A percentile compares a stretch with the other conserved stretches of the same genome.
phyloP scores from a whole-genome alignment of 2,113 vertebrate genomes.

The Gasterosteus nipponicus region DNA sequence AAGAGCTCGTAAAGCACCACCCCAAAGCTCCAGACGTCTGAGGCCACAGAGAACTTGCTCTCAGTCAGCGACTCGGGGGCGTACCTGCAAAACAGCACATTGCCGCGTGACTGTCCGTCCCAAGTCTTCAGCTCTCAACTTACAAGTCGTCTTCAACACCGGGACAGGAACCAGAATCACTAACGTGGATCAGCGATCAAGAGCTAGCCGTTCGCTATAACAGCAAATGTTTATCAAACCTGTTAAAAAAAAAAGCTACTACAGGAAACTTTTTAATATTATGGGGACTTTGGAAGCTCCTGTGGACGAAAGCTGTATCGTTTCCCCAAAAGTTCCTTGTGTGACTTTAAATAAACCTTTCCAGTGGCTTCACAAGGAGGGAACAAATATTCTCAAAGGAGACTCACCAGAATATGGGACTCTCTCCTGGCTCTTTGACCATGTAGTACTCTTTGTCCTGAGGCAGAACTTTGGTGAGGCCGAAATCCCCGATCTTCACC shows the following conservation, averaged over 20 bases:
- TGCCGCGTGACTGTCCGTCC: not conserved
- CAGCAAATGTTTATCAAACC: not conserved
- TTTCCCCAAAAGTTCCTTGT: not conserved
- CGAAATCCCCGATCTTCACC: conserved; percentile 99
- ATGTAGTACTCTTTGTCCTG: conserved; percentile 99
- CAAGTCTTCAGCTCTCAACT: not conserved
- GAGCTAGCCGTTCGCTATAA: not conserved
- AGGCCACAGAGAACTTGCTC: conserved; percentile 97
- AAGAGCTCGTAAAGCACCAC: conserved; percentile 98
- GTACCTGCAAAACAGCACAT: conserved; percentile 83
- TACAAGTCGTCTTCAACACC: not conserved
- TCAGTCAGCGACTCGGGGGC: conserved; percentile 97
- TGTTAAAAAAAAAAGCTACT: not conserved
- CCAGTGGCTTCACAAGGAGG: not conserved
- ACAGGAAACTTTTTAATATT: not conserved
- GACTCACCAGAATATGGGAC: conserved; percentile 97
- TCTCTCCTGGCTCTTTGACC: conserved; percentile 97
- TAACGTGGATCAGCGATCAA: not conserved
- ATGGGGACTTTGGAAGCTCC: not conserved
- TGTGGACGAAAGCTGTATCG: not conserved
- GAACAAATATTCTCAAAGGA: not conserved
- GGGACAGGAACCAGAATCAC: not conserved
- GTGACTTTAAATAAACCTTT: not conserved
- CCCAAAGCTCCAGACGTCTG: conserved; percentile 98
- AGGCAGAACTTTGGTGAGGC: conserved; percentile 95